Percentiles rank a stretch among this genome's conserved stretches.
Conservation (phyloP, 1,140 invertebrate species). For the Neodiprion virginianus region DNA sequence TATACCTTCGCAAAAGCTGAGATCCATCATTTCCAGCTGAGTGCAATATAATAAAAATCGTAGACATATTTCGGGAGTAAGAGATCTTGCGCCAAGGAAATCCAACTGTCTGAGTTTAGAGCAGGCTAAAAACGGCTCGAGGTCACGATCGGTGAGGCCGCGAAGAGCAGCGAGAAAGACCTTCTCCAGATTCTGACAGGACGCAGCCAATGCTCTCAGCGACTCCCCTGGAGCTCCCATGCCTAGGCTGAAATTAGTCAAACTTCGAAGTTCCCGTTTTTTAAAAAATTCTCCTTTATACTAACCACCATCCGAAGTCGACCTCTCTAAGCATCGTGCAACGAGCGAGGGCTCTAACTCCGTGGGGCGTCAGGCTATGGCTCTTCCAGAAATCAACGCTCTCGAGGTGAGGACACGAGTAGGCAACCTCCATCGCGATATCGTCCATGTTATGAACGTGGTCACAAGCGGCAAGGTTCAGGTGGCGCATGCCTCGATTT, state of each 20-base stretch:
- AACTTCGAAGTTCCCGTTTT: neutral
- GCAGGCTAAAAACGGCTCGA: slow-evolving; percentile 73
- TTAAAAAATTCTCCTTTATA: slow-evolving; percentile 27
- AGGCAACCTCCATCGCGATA: slow-evolving; percentile 69
- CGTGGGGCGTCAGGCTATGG: slow-evolving; percentile 73
- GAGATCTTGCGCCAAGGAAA: slow-evolving; percentile 78
- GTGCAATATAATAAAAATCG: slow-evolving; percentile 62
- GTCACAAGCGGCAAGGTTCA: slow-evolving; percentile 71
- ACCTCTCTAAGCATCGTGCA: slow-evolving; percentile 79
- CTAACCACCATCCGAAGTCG: slow-evolving; percentile 91
- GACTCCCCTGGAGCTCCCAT: slow-evolving; percentile 62
- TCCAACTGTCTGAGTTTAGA: slow-evolving; percentile 79
- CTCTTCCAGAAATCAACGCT: slow-evolving; percentile 89
- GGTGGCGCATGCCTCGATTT: slow-evolving; percentile 73
- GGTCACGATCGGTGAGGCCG: slow-evolving; percentile 78
- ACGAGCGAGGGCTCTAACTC: slow-evolving; percentile 72
- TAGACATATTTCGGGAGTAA: slow-evolving; percentile 74
- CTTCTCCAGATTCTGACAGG: slow-evolving; percentile 74
- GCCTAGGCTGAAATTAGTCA: slow-evolving; percentile 47
- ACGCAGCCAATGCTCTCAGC: slow-evolving; percentile 58
- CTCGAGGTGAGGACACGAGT: slow-evolving; percentile 70
- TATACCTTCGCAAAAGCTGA: slow-evolving; percentile 86
- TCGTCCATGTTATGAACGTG: slow-evolving; percentile 72
- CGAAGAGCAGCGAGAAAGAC: slow-evolving; percentile 79
- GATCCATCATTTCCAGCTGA: slow-evolving; percentile 78